Evolutionary conservation across 2,113 vertebrate species (phyloP).

Genomic region (Bufo bufo): DNA sequence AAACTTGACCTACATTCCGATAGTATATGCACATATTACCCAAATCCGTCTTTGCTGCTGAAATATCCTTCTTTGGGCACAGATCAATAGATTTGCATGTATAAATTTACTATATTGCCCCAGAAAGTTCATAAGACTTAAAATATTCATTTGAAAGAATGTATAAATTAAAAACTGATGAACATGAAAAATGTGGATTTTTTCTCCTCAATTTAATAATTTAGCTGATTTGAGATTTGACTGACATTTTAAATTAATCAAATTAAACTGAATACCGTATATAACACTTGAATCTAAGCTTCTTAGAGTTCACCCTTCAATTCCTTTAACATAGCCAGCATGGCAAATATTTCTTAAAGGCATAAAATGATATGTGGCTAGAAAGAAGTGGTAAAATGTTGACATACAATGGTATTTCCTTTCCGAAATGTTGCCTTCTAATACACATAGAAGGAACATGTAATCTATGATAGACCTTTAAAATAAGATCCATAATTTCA

Average conservation of each 20-base stretch:
- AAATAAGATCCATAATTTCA: constrained; percentile 10
- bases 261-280: too few relatives aligned
- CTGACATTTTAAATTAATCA: too few relatives aligned
- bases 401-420: not conserved
- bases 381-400: not conserved
- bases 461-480: not conserved
- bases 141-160: not conserved
- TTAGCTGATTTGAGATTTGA: too few relatives aligned
- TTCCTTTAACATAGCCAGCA: not conserved
- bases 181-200: not conserved
- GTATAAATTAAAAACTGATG: not conserved
- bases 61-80: not conserved
- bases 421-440: not conserved
- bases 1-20: not conserved
- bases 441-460: not conserved
- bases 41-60: not conserved
- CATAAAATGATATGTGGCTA: not conserved
- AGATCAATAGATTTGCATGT: too few relatives aligned
- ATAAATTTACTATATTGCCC: not conserved
- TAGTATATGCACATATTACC: not conserved
- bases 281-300: not conserved
- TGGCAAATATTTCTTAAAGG: not conserved
- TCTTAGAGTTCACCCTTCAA: not conserved
- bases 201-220: too few relatives aligned
- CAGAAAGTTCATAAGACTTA: not conserved